phyloP scores from a whole-genome alignment of 2,888 invertebrate species.

The Phyllotreta cruciferae region DNA sequence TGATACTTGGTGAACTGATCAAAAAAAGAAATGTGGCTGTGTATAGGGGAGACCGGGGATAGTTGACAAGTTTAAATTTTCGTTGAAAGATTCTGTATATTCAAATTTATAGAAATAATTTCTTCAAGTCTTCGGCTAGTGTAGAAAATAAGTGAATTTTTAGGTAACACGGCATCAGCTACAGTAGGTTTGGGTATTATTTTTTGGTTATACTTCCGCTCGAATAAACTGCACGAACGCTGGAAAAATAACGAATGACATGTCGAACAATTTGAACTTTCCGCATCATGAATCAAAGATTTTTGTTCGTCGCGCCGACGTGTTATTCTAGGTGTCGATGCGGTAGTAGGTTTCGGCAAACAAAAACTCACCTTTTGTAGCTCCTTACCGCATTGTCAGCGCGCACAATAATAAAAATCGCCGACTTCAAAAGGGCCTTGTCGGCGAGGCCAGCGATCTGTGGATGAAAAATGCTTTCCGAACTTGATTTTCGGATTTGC shows the following conservation, averaged over 20 bases:
- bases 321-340: conserved; percentile 48
- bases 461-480: conserved; percentile 15
- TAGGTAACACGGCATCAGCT: too few relatives aligned
- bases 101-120: too few relatives aligned
- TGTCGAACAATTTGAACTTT: conserved; percentile 43
- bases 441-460: conserved; percentile 11
- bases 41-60: too few relatives aligned
- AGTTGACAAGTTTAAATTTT: too few relatives aligned
- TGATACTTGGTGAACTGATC: too few relatives aligned
- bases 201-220: conserved; percentile 12
- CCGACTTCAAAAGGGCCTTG: conserved; percentile 8
- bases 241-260: conserved; percentile 7
- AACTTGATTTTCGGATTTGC: conserved; percentile 15
- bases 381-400: conserved; percentile 22
- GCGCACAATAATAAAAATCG: conserved; percentile 7
- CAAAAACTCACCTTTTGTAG: conserved; percentile 47
- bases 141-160: too few relatives aligned
- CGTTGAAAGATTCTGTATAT: too few relatives aligned
- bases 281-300: conserved; percentile 49
- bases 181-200: not conserved
- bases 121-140: too few relatives aligned
- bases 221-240: conserved; percentile 3
- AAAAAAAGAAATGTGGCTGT: too few relatives aligned
- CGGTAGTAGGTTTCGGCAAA: conserved; percentile 48
- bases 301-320: conserved; percentile 40